These are phyloP conservation scores for Dendrocopos noguchii DNA, from an alignment of 2,113 vertebrate species.

Conservation along the genomic window DNA sequence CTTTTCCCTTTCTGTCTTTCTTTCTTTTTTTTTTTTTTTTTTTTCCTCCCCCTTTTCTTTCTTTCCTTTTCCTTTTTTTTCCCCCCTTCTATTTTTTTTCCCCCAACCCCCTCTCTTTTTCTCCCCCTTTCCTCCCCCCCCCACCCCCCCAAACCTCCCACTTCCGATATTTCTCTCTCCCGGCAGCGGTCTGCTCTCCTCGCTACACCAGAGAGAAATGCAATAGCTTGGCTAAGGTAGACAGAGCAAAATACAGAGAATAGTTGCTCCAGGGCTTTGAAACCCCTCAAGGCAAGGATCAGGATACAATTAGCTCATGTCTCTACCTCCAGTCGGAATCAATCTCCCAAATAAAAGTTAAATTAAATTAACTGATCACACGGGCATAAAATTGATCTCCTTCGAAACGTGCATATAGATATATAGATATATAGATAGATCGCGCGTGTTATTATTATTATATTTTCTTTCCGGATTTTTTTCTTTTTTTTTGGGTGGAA, in stretches of 20 bases:
- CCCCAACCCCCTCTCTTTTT: too few relatives aligned
- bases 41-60: slow-evolving; percentile 27
- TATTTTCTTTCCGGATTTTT: slow-evolving; percentile 57
- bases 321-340: slow-evolving; percentile 95
- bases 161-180: slow-evolving; percentile 81
- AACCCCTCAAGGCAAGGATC: slow-evolving; percentile 99
- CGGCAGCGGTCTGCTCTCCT: slow-evolving; percentile 90
- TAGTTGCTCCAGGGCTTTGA: slow-evolving; percentile 97
- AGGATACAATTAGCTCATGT: slow-evolving; percentile 99
- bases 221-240: slow-evolving; percentile 99
- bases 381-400: slow-evolving; percentile 82
- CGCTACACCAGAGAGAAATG: slow-evolving; percentile 97
- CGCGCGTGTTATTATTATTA: background rate
- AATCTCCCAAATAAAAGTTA: slow-evolving; percentile 92
- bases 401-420: slow-evolving; percentile 75
- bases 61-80: background rate
- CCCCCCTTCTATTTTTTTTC: too few relatives aligned
- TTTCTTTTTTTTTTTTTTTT: background rate
- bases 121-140: too few relatives aligned
- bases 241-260: slow-evolving; percentile 98
- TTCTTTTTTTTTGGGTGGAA: slow-evolving; percentile 70
- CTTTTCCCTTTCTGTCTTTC: background rate
- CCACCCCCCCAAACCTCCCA: slow-evolving; percentile 70
- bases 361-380: slow-evolving; percentile 87
- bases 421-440: slow-evolving; percentile 35